Base-by-base conservation (phyloP, 2,113 vertebrate species). In the Ctenomys sociabilis region DNA sequence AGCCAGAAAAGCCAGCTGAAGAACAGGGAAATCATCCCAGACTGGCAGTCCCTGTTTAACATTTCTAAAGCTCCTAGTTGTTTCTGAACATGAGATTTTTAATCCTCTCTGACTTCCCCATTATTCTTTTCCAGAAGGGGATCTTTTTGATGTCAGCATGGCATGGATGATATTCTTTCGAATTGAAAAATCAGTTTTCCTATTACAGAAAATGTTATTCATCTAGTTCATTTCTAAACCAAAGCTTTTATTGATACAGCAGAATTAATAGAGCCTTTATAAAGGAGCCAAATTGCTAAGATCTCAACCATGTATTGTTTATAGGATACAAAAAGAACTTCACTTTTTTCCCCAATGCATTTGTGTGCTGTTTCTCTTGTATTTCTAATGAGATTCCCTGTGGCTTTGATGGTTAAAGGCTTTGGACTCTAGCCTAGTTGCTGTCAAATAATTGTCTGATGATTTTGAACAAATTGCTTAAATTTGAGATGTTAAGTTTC, bases 141-240 rank as follows among this genome's bases (percentile, higher is more conserved):
- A 30, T 7, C n/a, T 21, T 85, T 89, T 73, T 82, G 13, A 43
- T 78, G 54, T n/a, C 16, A 84, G 10, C 45, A 81, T 63, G 32
- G 22, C 91, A 22, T 68, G 68, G 19, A 73, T 75, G 82, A 93
- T 85, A 95, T 80, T 57, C 66, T 90, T 40, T 43, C 17, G 4
- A 28, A 61, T 13, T 16, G 57, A 83, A 77, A 87, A 87, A 13
- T n/a, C 85, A 30, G 12, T 72, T 26, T 91, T 72, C 28, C n/a
- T 89, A 87, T 77, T 45, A 75, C 9, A 89, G 8, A 1, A 96
- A 68, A 75, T 91, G 22, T 73, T 89, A 61, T 85, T 90, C 54
- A 92, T 90, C 26, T 19, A 35, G 28, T 93, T 95, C 19, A 77
- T 24, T 83, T 91, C 66, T 84, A 68, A 95, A 61, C 12, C 94